Percentiles rank a stretch among this genome's conserved stretches.
These are phyloP conservation scores for Hybos culiciformis DNA, from an alignment of 2,888 invertebrate genomes.

Conservation along the genomic window DNA sequence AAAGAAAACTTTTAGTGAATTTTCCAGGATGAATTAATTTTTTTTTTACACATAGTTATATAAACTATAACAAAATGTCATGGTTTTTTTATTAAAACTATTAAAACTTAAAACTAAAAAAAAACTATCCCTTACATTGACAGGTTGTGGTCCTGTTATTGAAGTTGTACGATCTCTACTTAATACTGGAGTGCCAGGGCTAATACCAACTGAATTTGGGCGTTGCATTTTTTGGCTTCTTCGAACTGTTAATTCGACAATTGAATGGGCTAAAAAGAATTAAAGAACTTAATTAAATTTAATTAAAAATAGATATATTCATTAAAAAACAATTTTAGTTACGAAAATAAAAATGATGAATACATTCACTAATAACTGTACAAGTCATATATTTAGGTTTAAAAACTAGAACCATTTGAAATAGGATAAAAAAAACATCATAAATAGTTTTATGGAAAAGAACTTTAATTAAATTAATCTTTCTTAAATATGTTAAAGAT, in stretches of 20 bases:
- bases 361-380: slow-evolving; percentile 7
- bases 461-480: too few species aligned
- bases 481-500: too few species aligned
- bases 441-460: too few species aligned
- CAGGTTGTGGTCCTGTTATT: slow-evolving; percentile 75
- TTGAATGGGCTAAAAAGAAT: slow-evolving; percentile 44
- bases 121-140: slow-evolving; percentile 79
- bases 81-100: too few species aligned
- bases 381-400: slow-evolving; percentile 10
- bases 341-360: slow-evolving; percentile 11
- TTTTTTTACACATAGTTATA: too few species aligned
- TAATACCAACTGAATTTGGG: slow-evolving; percentile 33
- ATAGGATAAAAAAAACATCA: too few species aligned
- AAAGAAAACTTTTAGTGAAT: too few species aligned
- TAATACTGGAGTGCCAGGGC: slow-evolving; percentile 43
- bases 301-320: not conserved
- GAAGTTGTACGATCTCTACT: slow-evolving; percentile 39
- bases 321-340: slow-evolving; percentile 6
- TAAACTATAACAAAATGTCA: too few species aligned
- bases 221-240: slow-evolving; percentile 40
- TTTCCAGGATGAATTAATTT: too few species aligned
- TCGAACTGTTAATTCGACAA: slow-evolving; percentile 56
- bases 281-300: not conserved
- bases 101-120: too few species aligned
- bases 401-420: too few species aligned